phyloP scores from a whole-genome alignment of 2,113 vertebrate genomes.

The Phaethornis superciliosus region DNA sequence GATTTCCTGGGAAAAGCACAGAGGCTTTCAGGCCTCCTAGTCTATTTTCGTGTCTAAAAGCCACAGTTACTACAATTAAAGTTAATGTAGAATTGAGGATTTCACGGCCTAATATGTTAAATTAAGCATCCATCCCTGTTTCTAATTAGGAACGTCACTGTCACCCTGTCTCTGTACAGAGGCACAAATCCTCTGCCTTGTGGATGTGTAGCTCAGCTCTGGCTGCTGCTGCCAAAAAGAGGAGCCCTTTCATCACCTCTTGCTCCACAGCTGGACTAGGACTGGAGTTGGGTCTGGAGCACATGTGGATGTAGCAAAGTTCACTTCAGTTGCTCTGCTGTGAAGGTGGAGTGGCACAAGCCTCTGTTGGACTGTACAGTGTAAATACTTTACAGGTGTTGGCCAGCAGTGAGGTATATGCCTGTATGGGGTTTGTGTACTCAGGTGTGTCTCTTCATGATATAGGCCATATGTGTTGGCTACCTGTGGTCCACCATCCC shows the following conservation, averaged over 20 bases:
- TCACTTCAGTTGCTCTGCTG: neutral
- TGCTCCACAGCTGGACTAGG: fast-evolving
- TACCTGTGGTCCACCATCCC: neutral
- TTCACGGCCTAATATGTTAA: neutral
- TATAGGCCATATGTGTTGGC: neutral
- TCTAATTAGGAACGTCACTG: neutral
- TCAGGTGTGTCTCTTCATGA: neutral
- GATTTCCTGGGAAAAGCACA: neutral
- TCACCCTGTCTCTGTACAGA: neutral
- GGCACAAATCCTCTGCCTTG: neutral
- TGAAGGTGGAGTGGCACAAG: neutral
- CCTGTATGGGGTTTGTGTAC: neutral
- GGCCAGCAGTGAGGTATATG: neutral
- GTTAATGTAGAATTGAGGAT: neutral
- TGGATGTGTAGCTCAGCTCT: neutral
- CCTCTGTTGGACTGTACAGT: neutral
- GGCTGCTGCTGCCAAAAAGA: neutral
- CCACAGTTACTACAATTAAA: neutral
- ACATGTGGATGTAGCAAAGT: fast-evolving
- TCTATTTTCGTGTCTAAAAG: neutral
- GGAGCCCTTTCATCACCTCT: neutral
- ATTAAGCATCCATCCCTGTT: neutral
- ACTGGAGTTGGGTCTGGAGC: neutral
- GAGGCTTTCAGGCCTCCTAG: neutral
- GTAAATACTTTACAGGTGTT: neutral